Base-by-base conservation (phyloP, 2,113 vertebrate genomes). In the Protobothrops flavoviridis region DNA sequence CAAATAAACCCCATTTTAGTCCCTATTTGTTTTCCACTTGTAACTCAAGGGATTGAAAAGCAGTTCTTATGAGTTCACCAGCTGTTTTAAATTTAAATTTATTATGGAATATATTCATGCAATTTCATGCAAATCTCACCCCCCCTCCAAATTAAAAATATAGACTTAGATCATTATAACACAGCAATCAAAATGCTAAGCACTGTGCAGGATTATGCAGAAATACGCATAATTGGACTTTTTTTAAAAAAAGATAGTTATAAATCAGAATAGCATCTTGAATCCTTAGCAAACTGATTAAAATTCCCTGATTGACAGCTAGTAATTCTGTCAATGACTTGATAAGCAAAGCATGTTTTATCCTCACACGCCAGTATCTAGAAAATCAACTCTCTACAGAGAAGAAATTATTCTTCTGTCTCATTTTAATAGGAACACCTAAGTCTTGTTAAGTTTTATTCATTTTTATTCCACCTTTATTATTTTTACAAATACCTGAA, bases 211-310 rank as follows among this genome's bases (percentile, higher is more conserved):
- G 8, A 74, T 87, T 87, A 59, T 91, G 91, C 23, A 91, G 24
- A 91, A 55, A 91, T 57, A 57, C 20, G 23, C 74, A 91, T 48
- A 91, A 91, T 29, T 59, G 24, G 52, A 21, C 17, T 48, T 86
- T 57, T 91, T 53, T 69, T 5, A n/a, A 91, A 91, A 26, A 48
- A 57, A 59, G 0, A 5, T 91, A 10, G 57, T 87, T 87, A 87
- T 8, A 50, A 50, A 29, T 61, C 24, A 91, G 81, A 91, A 57
- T 11, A 48, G 39, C 26, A 43, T 86, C 53, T 57, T 85, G 74
- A 85, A 91, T 91, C 33, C 74, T 90, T 85, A 56, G 39, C 33
- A 29, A 91, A 45, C 33, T 91, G 69, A 57, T 91, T 91, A 57
- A 91, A 86, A 86, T 86, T n/a, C 9, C 39, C 26, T 85, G 33